These are phyloP conservation scores for Motacilla alba DNA, from an alignment of 2,113 vertebrate genomes.

Conservation along the genomic window DNA sequence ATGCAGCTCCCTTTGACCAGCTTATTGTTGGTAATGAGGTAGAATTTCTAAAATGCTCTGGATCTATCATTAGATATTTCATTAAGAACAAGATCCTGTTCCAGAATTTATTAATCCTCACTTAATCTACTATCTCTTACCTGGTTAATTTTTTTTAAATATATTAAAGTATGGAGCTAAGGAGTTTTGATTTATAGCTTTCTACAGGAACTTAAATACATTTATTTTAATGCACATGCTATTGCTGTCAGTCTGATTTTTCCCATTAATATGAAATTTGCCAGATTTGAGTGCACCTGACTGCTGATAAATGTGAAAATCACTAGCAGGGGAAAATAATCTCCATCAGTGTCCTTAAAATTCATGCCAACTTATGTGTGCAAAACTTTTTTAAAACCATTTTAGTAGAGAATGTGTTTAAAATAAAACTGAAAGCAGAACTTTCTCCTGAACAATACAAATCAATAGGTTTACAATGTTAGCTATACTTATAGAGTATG, in stretches of 20 bases:
- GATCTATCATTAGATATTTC: neutral
- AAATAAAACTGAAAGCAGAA: neutral
- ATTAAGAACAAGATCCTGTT: neutral
- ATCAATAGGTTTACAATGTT: neutral
- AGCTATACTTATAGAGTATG: neutral
- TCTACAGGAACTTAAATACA: neutral
- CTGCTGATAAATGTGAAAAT: neutral
- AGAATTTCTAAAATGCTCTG: neutral
- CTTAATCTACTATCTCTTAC: neutral
- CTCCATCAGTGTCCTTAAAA: neutral
- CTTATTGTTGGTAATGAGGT: neutral
- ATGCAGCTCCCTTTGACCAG: neutral
- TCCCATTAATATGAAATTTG: neutral
- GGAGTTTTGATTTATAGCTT: neutral
- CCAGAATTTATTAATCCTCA: neutral
- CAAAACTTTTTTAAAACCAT: neutral
- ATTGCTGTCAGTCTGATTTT: neutral
- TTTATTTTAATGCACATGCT: neutral
- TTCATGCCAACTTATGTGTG: neutral
- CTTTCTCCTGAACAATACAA: neutral
- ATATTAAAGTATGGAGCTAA: neutral
- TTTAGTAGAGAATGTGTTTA: neutral
- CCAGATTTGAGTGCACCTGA: neutral
- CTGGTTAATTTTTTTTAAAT: neutral
- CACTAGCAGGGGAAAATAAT: neutral